These are phyloP conservation scores for Conger conger DNA, from an alignment of 2,113 vertebrate species.

Conservation along the genomic window DNA sequence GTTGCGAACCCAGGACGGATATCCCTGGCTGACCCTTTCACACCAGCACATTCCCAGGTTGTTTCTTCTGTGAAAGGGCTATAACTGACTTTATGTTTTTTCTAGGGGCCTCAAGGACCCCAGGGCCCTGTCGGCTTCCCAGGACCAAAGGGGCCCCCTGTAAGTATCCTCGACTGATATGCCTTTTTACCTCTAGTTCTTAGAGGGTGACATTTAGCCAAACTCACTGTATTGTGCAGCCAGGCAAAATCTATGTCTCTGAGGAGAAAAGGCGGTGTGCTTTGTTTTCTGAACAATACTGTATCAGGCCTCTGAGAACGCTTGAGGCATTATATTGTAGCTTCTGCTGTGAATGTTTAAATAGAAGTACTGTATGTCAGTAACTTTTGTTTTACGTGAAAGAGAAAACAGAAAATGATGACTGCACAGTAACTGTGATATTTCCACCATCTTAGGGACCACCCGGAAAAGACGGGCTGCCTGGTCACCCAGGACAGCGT, in stretches of 20 bases:
- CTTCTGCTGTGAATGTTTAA: conserved; percentile 24
- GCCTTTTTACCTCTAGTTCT: neutral
- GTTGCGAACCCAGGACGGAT: no score
- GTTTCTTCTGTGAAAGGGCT: no score
- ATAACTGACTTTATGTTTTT: conserved; percentile 43
- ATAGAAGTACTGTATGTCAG: neutral
- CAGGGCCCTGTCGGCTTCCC: conserved; percentile 94
- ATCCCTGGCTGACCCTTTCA: no score
- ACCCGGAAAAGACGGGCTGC: conserved; percentile 93
- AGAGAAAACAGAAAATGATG: conserved; percentile 31
- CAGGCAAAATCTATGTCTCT: neutral
- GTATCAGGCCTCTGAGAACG: neutral
- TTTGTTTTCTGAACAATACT: neutral
- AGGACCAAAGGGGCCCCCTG: conserved; percentile 93
- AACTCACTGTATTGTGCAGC: neutral
- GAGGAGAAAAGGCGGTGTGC: neutral
- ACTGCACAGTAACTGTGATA: neutral
- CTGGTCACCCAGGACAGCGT: conserved; percentile 93
- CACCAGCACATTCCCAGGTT: no score
- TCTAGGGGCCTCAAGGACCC: conserved; percentile 90
- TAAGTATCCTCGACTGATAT: conserved; percentile 65
- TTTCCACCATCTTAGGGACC: conserved; percentile 79
- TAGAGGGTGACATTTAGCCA: neutral
- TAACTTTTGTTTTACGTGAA: neutral
- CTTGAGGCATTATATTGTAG: neutral